Conservation (phyloP, 2,113 vertebrate species). For the Vidua macroura region DNA sequence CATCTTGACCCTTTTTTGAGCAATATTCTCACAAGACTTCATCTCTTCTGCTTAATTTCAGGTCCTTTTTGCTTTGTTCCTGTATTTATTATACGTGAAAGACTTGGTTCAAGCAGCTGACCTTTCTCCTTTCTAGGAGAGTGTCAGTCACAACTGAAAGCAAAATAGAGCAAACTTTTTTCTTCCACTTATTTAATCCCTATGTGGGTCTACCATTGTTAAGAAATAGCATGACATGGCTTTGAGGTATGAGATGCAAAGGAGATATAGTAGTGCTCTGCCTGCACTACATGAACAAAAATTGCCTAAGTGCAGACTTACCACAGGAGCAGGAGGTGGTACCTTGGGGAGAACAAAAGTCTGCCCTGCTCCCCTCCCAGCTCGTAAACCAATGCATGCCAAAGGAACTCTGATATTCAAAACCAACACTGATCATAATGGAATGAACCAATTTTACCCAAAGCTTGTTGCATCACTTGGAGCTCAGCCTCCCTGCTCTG, state of each 20-base stretch:
- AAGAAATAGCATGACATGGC: neutral
- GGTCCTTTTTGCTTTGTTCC: neutral
- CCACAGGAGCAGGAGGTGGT: rapidly evolving
- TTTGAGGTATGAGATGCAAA: neutral
- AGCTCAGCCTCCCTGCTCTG: neutral
- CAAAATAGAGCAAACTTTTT: neutral
- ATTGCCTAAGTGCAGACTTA: neutral
- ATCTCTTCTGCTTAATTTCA: neutral
- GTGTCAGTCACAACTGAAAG: neutral
- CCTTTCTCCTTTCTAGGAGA: neutral
- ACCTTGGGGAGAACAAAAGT: neutral
- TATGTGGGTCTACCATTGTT: neutral
- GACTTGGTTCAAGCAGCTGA: neutral
- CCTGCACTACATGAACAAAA: neutral
- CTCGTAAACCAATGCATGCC: neutral
- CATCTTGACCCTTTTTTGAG: neutral
- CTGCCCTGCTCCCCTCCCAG: neutral
- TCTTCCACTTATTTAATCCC: neutral
- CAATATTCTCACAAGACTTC: neutral
- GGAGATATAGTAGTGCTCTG: neutral
- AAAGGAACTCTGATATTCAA: neutral
- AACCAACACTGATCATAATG: rapidly evolving
- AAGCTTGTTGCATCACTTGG: neutral
- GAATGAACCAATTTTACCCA: neutral
- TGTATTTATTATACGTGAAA: neutral